Evolutionary conservation across 2,113 vertebrate genomes (phyloP).

Genomic region (Hemiprocne comata): DNA sequence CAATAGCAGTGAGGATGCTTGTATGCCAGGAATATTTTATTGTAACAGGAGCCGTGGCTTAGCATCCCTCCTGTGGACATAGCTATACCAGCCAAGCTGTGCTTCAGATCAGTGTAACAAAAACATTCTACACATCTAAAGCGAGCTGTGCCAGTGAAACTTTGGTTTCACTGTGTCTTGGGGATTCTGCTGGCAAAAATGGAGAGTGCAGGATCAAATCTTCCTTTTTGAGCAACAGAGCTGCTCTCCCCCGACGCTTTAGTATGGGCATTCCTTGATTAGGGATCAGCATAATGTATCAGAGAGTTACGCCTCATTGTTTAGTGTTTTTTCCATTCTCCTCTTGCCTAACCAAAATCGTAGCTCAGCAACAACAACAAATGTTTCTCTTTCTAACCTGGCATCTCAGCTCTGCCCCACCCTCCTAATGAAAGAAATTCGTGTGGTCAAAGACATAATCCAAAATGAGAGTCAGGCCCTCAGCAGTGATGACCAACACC

Average conservation of each 20-base stretch:
- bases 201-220: neutral
- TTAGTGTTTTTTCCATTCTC: constrained; percentile 6
- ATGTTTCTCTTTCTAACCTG: neutral
- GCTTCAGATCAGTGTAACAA: neutral
- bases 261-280: neutral
- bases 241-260: neutral
- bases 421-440: neutral
- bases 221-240: neutral
- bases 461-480: neutral
- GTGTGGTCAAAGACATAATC: neutral
- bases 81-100: neutral
- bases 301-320: neutral
- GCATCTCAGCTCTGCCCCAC: neutral
- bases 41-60: neutral
- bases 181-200: neutral
- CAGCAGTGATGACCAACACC: neutral
- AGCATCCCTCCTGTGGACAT: neutral
- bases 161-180: neutral
- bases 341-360: neutral
- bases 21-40: neutral
- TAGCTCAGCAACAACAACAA: neutral
- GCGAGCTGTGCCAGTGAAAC: neutral
- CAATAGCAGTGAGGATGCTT: accelerated
- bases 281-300: neutral
- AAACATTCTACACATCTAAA: neutral